Base-by-base conservation (phyloP, 2,113 vertebrate species). In the Morone saxatilis region DNA sequence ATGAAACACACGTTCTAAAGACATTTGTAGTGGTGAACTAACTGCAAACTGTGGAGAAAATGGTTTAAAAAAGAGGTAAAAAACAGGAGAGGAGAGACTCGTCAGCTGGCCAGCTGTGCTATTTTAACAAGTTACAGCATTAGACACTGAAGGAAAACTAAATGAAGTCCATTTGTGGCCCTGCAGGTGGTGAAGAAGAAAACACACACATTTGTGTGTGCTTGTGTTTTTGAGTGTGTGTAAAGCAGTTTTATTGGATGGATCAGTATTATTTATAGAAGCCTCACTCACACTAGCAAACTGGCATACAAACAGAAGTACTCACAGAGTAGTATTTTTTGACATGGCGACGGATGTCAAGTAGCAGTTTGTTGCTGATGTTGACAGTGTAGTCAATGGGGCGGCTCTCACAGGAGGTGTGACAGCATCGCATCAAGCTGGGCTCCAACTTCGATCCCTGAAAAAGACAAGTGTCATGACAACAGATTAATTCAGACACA, bases 291-390 rank as follows among this genome's bases (percentile, higher is more conserved):
- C 3, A 1, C 7, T 50, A 8, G 4, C 48, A 47, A 50, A 81
- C 9, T 20, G 41, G 50, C 20, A 40, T 10, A 22, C 25, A 67
- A 48, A 77, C 9, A 75, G 57, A 57, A 76, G 83, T 92, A 98
- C 98, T 98, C 89, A 99, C 98, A 62, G 92, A 95, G 84, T 98
- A 99, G 89, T 99, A 99, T 87, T 94, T 98, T 85, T 91, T 97
- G 89, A 98, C 80, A 90, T 94, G 93, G 8, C 94, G 94, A 63
- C 97, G 97, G 90, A 99, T 97, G 93, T 99, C 98, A 89, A 98
- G 68, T 2, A 95, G 93, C 68, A 99, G 94, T 91, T 98, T 99
- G 93, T 99, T 99, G 93, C 76, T 93, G 91, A 99, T 95, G 85
- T 97, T 96, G 84, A 92, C 87, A 0, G 65, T 51, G 16, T 89